Evolutionary conservation across 2,797 vertebrate genomes (phyloP), one percentile per base, ranked within the genome.

Genomic region (Acridotheres tristis): DNA sequence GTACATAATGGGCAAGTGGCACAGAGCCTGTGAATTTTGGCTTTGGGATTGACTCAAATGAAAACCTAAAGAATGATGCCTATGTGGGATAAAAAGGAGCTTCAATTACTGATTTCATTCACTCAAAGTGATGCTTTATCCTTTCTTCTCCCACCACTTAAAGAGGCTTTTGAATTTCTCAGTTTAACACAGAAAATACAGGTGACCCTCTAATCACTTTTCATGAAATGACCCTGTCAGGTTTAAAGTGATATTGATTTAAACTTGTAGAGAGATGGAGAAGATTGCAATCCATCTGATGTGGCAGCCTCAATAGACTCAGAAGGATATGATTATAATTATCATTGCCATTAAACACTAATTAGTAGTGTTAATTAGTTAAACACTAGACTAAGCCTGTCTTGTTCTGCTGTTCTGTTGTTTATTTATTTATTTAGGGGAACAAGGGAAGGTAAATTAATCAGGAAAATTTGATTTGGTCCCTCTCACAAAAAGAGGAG

Each of bases 351-450:
- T 93, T 96, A 96, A 96, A 74, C 67, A 40, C 89, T 95, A 95
- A 97, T 96, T 93, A 94, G 94, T 61, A 54, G 83, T 79, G 83
- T 89, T 97, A 96, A 97, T 96, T 96, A 94, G 91, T 88, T 96
- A 94, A 94, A 57, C 77, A 71, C 59, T 67, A 92, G 84, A 87
- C 77, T 82, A 79, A 84, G 30, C 74, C 59, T 86, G 53, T 59
- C 73, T 88, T 87, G 53, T 95, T 95, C 88, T 85, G 53, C 75
- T 69, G 43, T 86, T 85, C 22, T 77, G 62, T 43, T 93, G 32
- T 38, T 92, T 93, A 75, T 90, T 91, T 92, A 93, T 90, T 94
- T 89, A 79, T 95, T 95, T 85, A 75, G 25, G 19, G 57, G 42
- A 73, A 78, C 75, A 16, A 50, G 22, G 25, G 67, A 88, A 57